Evolutionary conservation across 37 sponge, comb jelly and placozoan genomes (phyloP).

Genomic region (Halisarca cf. caerulea): DNA sequence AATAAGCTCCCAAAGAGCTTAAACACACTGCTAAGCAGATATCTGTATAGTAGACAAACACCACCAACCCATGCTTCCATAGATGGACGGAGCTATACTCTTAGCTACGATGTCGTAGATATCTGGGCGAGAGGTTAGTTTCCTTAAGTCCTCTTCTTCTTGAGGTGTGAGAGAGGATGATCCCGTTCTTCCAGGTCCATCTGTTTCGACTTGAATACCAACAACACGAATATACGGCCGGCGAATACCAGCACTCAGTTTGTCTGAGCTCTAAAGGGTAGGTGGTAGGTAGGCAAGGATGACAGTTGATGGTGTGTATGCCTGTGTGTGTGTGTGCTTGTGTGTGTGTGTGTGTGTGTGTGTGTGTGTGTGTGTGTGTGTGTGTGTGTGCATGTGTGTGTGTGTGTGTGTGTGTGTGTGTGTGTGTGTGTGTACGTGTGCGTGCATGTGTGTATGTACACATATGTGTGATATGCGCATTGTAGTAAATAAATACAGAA

Average conservation of each 20-base stretch:
- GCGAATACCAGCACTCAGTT: conserved; percentile 88
- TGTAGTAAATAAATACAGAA: too few relatives aligned
- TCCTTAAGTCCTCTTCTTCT: conserved; percentile 90
- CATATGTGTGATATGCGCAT: too few relatives aligned
- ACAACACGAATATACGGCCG: conserved; percentile 95
- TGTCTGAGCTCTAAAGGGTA: conserved; percentile 25
- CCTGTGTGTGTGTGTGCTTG: not conserved
- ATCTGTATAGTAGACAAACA: too few relatives aligned
- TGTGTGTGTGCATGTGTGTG: not conserved
- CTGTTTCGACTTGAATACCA: conserved; percentile 86
- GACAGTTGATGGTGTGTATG: not conserved
- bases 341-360: too few relatives aligned
- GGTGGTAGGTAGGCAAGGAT: not conserved
- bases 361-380: too few relatives aligned
- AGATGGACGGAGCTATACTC: conserved; percentile 97
- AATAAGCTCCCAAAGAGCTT: too few relatives aligned
- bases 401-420: too few relatives aligned
- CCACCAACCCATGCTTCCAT: conserved; percentile 83
- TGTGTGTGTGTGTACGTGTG: not conserved
- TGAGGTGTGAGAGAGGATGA: conserved; percentile 71
- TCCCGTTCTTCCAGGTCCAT: conserved; percentile 83
- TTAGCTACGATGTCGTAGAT: conserved; percentile 80
- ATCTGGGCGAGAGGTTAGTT: conserved; percentile 81
- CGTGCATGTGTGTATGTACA: too few relatives aligned
- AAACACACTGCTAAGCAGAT: too few relatives aligned